Conservation (phyloP, 1,140 invertebrate genomes). For the Drosophila kohkoa region DNA sequence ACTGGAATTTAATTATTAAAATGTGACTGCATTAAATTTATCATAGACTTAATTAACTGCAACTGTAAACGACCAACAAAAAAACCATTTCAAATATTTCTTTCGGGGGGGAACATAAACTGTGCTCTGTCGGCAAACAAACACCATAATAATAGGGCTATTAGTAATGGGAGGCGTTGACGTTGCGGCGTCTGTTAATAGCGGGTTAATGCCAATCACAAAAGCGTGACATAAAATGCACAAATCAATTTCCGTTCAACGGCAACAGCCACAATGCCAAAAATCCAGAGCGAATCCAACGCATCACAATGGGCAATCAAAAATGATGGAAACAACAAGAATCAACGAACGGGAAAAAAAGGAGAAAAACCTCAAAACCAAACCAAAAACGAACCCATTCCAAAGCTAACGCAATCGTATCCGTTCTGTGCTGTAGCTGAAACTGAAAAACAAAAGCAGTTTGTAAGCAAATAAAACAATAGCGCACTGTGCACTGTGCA, state of each 20-base stretch:
- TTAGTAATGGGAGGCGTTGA: constrained; percentile 22
- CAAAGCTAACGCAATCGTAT: neutral
- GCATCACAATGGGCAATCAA: constrained; percentile 54
- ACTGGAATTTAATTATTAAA: constrained; percentile 47
- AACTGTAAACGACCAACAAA: constrained; percentile 5
- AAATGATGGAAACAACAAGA: constrained; percentile 37
- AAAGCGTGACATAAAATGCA: constrained; percentile 60
- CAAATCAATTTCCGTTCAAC: constrained; percentile 66
- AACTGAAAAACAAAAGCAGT: constrained; percentile 50
- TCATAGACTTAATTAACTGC: constrained; percentile 49
- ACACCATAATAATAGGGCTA: constrained; percentile 36
- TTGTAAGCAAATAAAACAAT: constrained; percentile 60
- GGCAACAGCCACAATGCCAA: constrained; percentile 17
- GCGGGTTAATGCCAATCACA: constrained; percentile 60
- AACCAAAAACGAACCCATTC: constrained; percentile 11
- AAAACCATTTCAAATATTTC: constrained; percentile 44
- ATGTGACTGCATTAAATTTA: constrained; percentile 28
- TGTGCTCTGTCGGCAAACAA: constrained; percentile 4
- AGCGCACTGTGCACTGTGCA: constrained; percentile 19
- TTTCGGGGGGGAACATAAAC: neutral
- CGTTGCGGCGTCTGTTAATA: constrained; percentile 29
- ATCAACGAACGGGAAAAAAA: neutral
- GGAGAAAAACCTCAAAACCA: constrained; percentile 2
- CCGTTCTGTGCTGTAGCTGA: neutral
- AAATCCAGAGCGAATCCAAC: constrained; percentile 3